Evolutionary conservation across 2,113 vertebrate species (phyloP).

Genomic region (Desmodus rotundus): DNA sequence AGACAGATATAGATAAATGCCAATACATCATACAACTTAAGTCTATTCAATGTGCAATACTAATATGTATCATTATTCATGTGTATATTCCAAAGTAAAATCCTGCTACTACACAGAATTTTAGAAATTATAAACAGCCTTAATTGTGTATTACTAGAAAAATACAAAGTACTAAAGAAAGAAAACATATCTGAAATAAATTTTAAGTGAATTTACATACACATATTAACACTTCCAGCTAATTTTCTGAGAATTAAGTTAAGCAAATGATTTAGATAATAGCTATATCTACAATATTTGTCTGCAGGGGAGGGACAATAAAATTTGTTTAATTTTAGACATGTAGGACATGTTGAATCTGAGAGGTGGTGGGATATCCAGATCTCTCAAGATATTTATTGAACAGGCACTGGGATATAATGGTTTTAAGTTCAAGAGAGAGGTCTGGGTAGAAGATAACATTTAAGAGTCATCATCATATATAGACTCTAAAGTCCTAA

Average conservation of each 20-base stretch:
- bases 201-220: background rate
- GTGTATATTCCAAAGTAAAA: background rate
- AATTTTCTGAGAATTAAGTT: constrained; percentile 19
- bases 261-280: constrained; percentile 19
- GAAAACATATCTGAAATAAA: constrained; percentile 38
- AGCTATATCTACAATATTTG: background rate
- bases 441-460: background rate
- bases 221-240: constrained; percentile 41
- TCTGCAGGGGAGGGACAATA: background rate
- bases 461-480: background rate
- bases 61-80: constrained; percentile 1
- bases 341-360: background rate
- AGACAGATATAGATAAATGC: constrained; percentile 32
- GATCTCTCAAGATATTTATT: background rate
- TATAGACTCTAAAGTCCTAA: background rate
- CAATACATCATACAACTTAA: constrained; percentile 24
- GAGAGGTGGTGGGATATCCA: background rate
- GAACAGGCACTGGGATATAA: background rate
- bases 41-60: background rate
- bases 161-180: constrained; percentile 27
- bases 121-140: constrained; percentile 3
- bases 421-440: constrained; percentile 1
- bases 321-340: constrained; percentile 1
- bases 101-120: constrained; percentile 35
- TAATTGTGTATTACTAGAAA: constrained; percentile 19